A percentile compares a stretch with the other conserved stretches of the same genome.
These are phyloP conservation scores for Vanessa tameamea DNA, from an alignment of 1,140 invertebrate genomes.

Conservation along the genomic window DNA sequence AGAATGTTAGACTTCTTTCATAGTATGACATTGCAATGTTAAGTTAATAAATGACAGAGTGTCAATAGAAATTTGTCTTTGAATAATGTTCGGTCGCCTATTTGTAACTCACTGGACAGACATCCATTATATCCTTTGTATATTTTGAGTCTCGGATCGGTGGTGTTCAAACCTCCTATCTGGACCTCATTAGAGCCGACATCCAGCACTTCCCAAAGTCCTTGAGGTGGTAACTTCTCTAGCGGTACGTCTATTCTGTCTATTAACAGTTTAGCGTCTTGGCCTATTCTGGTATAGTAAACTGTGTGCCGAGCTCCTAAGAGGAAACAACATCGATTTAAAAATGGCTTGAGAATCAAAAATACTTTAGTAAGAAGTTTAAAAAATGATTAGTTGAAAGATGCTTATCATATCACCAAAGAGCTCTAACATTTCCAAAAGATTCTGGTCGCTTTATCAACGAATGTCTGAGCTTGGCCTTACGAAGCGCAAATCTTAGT, in stretches of 20 bases:
- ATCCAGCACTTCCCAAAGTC: conserved; percentile 83
- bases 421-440: too few species aligned
- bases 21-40: too few species aligned
- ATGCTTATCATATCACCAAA: too few species aligned
- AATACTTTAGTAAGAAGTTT: too few species aligned
- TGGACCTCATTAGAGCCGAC: conserved; percentile 89
- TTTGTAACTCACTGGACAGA: conserved; percentile 86
- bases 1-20: too few species aligned
- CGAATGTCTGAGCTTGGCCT: too few species aligned
- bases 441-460: too few species aligned
- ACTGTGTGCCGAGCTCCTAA: conserved; percentile 90
- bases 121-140: conserved; percentile 94
- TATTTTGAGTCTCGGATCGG: conserved; percentile 87
- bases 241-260: conserved; percentile 88
- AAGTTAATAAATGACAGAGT: too few species aligned
- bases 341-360: too few species aligned
- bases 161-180: conserved; percentile 92
- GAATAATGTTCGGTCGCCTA: background rate
- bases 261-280: conserved; percentile 86
- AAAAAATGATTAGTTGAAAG: background rate
- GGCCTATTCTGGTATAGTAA: conserved; percentile 88
- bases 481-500: too few species aligned
- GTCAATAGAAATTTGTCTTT: too few species aligned
- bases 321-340: background rate
- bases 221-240: conserved; percentile 84